Evolutionary conservation across 1,140 invertebrate species (phyloP).

Genomic region (Latrodectus geometricus): DNA sequence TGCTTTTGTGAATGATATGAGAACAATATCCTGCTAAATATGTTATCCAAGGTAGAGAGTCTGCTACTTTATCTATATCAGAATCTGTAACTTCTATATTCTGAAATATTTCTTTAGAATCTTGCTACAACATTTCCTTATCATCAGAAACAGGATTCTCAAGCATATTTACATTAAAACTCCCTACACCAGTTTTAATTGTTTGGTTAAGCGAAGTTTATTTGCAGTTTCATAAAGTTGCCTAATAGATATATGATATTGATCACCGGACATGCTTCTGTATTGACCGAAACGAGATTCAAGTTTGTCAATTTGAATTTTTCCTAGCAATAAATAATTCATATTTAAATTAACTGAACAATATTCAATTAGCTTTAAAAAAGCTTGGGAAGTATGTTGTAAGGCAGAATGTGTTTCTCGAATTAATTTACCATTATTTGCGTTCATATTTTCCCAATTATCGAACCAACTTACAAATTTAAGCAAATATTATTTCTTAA

Average conservation of each 20-base stretch:
- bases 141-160: background rate
- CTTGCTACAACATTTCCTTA: background rate
- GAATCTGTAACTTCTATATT: conserved; percentile 3
- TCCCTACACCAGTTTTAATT: too few relatives aligned
- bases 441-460: background rate
- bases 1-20: background rate
- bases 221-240: background rate
- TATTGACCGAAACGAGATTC: conserved; percentile 5
- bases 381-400: background rate
- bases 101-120: background rate
- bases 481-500: background rate
- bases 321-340: background rate
- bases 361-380: too few relatives aligned
- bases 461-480: conserved; percentile 10
- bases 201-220: background rate
- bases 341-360: too few relatives aligned
- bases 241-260: background rate
- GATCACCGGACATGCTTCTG: background rate
- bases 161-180: too few relatives aligned
- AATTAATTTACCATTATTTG: too few relatives aligned
- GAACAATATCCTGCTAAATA: background rate
- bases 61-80: background rate
- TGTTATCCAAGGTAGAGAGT: background rate
- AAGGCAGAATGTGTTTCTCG: background rate
- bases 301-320: background rate